Base-by-base conservation (phyloP, 2,888 invertebrate genomes). In the Athetis lepigone region DNA sequence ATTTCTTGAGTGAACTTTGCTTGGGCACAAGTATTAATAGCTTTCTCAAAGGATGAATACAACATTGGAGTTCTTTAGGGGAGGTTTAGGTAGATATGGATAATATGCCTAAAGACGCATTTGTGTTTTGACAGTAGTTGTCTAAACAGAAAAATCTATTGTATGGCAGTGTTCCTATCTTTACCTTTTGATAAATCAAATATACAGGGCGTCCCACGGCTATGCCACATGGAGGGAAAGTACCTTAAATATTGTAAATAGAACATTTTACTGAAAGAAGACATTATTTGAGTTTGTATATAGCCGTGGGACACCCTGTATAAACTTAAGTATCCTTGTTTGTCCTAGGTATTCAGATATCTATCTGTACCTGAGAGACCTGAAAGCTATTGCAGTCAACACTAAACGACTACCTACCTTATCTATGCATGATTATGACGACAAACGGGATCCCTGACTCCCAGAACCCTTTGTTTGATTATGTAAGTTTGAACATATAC, bases 1-100 rank as follows among this genome's bases (percentile, higher is more conserved):
- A 75, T 67, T 75, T 49, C 55, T 71, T 67, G 61, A 69, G 51
- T 72, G 39, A 69, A 77, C 21, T 62, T 64, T 51, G 29, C 40
- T 68, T 59, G 27, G 45, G 37, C 40, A 49, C 42, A 49, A 59
- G 43, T 55, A 50, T 43, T 43, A 54, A 49, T 49, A 39, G 23
- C 40, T 4, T 39, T 46, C 21, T 42, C 55, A 58, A 75, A 52
- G 65, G 51, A 54, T 70, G 42, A 21, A 50, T 37, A 52, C 50
- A 42, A 74, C 43, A 42, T 63, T 56, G 19, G 39, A 50, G 45
- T 56, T 58, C 21, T 36, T 21, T 42, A 42, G 9, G 37, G 13
- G 33, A 43, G 8, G 25, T 19, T 42, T 5, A n/a, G n/a, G n/a
- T 29, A 9, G 19, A 29, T 19, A 9, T 9, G 8, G 19, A 18